These are phyloP conservation scores for Monarcha castaneiventris DNA, from an alignment of 2,113 vertebrate genomes.

Conservation along the genomic window DNA sequence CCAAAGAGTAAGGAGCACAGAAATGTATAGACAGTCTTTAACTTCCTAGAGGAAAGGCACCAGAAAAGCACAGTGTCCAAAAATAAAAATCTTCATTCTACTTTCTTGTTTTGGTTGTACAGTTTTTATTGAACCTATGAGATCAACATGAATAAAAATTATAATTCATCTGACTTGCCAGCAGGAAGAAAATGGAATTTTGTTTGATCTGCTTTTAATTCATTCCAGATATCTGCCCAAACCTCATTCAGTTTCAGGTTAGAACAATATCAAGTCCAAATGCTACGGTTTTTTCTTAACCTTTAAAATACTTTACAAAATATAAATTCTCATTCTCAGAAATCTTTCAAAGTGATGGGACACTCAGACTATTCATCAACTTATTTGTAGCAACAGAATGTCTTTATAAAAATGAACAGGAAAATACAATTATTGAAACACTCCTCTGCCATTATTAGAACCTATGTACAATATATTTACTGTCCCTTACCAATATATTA, in stretches of 20 bases:
- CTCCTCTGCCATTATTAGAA: neutral
- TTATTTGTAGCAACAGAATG: neutral
- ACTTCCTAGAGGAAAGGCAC: neutral
- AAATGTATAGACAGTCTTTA: neutral
- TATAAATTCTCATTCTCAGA: neutral
- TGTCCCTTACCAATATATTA: neutral
- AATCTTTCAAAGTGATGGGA: neutral
- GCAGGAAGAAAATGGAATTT: neutral
- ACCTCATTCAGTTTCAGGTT: neutral
- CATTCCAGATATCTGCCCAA: neutral
- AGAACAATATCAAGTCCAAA: neutral
- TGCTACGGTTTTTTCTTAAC: neutral
- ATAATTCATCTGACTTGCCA: neutral
- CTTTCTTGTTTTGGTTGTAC: neutral
- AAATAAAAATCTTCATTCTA: neutral
- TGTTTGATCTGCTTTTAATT: neutral
- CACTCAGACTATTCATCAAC: neutral
- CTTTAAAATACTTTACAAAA: neutral
- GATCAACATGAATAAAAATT: neutral
- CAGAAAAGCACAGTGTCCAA: neutral
- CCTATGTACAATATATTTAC: neutral
- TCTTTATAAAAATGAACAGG: neutral
- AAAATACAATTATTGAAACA: neutral
- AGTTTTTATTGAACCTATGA: neutral
- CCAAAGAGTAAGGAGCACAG: neutral